phyloP scores from a whole-genome alignment of 2,797 vertebrate genomes.

The Pelobates cultripes region DNA sequence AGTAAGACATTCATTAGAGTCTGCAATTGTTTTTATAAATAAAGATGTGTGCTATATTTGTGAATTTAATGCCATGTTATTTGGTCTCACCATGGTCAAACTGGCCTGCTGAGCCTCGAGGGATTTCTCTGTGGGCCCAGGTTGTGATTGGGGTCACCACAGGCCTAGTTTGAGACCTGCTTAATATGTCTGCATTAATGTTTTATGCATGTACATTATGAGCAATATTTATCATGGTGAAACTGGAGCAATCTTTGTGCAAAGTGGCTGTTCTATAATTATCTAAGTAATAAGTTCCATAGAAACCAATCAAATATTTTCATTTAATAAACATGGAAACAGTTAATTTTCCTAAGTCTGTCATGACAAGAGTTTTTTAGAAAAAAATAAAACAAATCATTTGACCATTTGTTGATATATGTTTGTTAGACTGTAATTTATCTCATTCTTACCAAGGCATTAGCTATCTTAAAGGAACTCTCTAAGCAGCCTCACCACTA shows the following conservation, averaged over 20 bases:
- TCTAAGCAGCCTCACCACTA: too few relatives aligned
- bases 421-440: too few relatives aligned
- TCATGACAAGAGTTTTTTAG: too few relatives aligned
- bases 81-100: not conserved
- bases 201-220: constrained; percentile 1
- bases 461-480: too few relatives aligned
- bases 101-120: not conserved
- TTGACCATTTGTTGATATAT: too few relatives aligned
- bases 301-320: not conserved
- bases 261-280: not conserved
- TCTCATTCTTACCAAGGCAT: too few relatives aligned
- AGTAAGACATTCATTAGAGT: not conserved
- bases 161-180: not conserved
- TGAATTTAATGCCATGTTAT: not conserved
- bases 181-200: not conserved
- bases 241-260: not conserved
- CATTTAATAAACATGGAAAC: not conserved
- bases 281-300: not conserved
- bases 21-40: not conserved
- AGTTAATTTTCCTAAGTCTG: too few relatives aligned
- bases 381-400: too few relatives aligned
- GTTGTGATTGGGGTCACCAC: not conserved
- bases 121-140: not conserved
- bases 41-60: not conserved
- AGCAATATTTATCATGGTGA: not conserved